These are phyloP conservation scores for Anas bahamensis DNA, from an alignment of 2,797 vertebrate species.

Conservation along the genomic window DNA sequence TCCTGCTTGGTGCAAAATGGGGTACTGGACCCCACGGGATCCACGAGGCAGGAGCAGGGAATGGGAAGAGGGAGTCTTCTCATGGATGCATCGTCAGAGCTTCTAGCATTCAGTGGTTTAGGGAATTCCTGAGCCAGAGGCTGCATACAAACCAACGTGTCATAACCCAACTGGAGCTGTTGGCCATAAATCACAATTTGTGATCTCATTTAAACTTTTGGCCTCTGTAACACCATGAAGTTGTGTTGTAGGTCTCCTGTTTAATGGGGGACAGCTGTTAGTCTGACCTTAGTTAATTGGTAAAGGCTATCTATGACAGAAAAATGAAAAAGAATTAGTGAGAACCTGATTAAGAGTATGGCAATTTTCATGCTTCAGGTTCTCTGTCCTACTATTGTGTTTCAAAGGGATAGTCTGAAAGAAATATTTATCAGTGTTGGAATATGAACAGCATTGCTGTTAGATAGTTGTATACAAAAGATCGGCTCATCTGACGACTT, in stretches of 20 bases:
- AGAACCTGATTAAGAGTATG: neutral
- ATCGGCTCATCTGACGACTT: neutral
- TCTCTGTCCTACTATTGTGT: neutral
- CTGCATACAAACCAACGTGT: neutral
- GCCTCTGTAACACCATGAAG: neutral
- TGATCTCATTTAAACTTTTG: neutral
- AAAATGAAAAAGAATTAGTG: neutral
- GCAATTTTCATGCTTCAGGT: neutral
- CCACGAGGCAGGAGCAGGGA: neutral
- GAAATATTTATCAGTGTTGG: neutral
- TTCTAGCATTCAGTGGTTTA: neutral
- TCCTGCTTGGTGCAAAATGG: neutral
- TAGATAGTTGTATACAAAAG: neutral
- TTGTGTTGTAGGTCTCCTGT: neutral
- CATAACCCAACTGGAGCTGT: neutral
- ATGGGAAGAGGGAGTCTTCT: neutral
- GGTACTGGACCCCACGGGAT: neutral
- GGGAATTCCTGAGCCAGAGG: neutral
- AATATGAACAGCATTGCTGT: neutral
- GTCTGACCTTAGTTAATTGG: neutral
- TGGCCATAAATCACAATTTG: neutral
- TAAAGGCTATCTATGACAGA: neutral
- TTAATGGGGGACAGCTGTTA: neutral
- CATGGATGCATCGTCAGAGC: neutral
- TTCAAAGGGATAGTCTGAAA: neutral